These are phyloP conservation scores for Phrynocephalus versicolor DNA, from an alignment of 2,113 vertebrate genomes.

Conservation along the genomic window DNA sequence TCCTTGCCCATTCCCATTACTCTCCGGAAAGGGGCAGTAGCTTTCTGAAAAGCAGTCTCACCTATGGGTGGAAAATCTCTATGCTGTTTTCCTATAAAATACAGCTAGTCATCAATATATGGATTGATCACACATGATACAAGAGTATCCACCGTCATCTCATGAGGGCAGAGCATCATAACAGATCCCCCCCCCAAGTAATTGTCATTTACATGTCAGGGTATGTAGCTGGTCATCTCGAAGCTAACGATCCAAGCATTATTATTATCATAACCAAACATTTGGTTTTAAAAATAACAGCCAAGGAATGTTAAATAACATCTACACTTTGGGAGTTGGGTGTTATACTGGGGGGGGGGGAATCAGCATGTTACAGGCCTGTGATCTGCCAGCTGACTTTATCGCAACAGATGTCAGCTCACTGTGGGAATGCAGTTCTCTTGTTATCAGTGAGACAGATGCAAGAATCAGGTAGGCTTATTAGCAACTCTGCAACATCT, in stretches of 20 bases:
- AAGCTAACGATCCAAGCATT: neutral
- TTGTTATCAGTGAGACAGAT: conserved; percentile 47
- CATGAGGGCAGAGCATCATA: neutral
- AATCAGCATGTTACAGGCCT: conserved; percentile 36
- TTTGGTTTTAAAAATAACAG: neutral
- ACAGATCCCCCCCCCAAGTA: too few relatives aligned
- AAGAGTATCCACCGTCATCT: neutral
- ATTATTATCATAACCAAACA: neutral
- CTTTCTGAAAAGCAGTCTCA: neutral
- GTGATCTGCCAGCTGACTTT: conserved; percentile 61
- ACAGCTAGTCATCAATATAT: neutral
- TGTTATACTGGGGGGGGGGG: conserved; percentile 53
- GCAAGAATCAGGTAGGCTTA: conserved; percentile 28
- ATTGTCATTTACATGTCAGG: neutral
- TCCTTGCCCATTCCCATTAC: neutral
- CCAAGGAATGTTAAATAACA: conserved; percentile 29
- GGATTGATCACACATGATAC: neutral
- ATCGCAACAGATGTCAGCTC: conserved; percentile 55
- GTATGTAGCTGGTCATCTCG: neutral
- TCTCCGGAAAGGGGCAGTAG: neutral
- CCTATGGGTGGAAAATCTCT: neutral
- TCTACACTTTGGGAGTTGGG: conserved; percentile 24
- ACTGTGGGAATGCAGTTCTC: conserved; percentile 38
- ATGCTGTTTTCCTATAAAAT: neutral
- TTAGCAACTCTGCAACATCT: conserved; percentile 59